Percentiles rank a stretch among this genome's conserved stretches.
Evolutionary conservation across 1,140 invertebrate species (phyloP).

Genomic region (Drosophila busckii): DNA sequence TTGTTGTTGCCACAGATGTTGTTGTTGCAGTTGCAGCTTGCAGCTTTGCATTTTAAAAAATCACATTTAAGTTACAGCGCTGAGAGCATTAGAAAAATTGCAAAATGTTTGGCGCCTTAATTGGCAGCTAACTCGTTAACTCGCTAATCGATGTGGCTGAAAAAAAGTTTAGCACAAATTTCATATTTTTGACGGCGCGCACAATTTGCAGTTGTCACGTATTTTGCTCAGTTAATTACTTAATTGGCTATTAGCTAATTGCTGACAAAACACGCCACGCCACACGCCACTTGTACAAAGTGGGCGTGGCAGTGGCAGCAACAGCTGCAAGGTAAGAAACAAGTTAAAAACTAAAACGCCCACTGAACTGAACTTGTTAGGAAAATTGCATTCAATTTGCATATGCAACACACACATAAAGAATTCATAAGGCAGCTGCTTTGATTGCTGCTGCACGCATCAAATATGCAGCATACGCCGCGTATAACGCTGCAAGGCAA

Average conservation of each 20-base stretch:
- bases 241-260: conserved; percentile 71
- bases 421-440: too few species aligned
- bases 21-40: background rate
- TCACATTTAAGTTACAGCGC: conserved; percentile 45
- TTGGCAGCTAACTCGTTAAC: conserved; percentile 29
- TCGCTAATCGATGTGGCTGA: conserved; percentile 33
- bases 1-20: background rate
- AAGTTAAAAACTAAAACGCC: too few species aligned
- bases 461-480: too few species aligned
- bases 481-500: too few species aligned
- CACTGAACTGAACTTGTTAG: too few species aligned
- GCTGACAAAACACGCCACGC: conserved; percentile 4
- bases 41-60: conserved; percentile 54
- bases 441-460: too few species aligned
- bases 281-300: too few species aligned
- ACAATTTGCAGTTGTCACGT: conserved; percentile 66
- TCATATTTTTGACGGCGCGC: conserved; percentile 20
- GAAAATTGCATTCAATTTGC: too few species aligned
- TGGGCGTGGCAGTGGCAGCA: too few species aligned
- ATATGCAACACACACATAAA: too few species aligned
- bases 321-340: too few species aligned
- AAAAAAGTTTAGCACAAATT: conserved; percentile 27
- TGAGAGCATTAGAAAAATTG: conserved; percentile 40
- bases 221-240: conserved; percentile 56
- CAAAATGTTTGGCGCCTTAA: conserved; percentile 65